Evolutionary conservation across 2,797 vertebrate genomes (phyloP), one percentile per base, ranked within the genome.

Genomic region (Rhinophrynus dorsalis): DNA sequence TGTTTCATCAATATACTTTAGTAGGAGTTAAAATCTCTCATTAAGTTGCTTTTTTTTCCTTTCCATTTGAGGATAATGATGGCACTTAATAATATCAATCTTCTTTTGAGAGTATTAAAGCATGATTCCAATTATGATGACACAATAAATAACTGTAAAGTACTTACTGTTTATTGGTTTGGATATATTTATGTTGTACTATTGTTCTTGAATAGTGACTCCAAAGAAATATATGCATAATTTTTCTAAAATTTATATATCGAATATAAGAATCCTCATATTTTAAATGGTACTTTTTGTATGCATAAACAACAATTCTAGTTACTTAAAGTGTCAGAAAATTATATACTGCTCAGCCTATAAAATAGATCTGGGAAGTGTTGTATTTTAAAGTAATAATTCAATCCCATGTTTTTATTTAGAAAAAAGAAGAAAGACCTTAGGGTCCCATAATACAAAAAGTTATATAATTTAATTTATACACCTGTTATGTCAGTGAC

Each of bases 121-220:
- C 18, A 42, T 75, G 21, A 52, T 57, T 54, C 77, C 74, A 85
- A 82, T 85, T 82, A 77, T 81, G 75, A 76, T 60, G 60, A 62
- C 74, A 74, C 11, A 69, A 50, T 50, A 52, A 71, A 83, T 75
- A 75, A 69, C 66, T 79, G 80, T 62, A 24, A 27, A 80, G 45
- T 77, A 77, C 55, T 42, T 57, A 61, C 67, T 80, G 78, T 78
- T 82, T 81, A 83, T 79, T 83, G 65, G 67, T 75, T 79, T 67
- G 69, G 61, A 80, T 77, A 51, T 79, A 54, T 17, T 78, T 68
- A 77, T 83, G 77, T 76, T 50, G 35, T 74, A 75, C 81, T 82
- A 84, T 77, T 81, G 60, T 80, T 80, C 72, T 79, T 77, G 64
- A 68, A 70, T 69, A 59, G 50, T 66, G 74, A 75, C 35, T 51